phyloP scores from a whole-genome alignment of 2,113 vertebrate genomes.

The Etheostoma cragini region DNA sequence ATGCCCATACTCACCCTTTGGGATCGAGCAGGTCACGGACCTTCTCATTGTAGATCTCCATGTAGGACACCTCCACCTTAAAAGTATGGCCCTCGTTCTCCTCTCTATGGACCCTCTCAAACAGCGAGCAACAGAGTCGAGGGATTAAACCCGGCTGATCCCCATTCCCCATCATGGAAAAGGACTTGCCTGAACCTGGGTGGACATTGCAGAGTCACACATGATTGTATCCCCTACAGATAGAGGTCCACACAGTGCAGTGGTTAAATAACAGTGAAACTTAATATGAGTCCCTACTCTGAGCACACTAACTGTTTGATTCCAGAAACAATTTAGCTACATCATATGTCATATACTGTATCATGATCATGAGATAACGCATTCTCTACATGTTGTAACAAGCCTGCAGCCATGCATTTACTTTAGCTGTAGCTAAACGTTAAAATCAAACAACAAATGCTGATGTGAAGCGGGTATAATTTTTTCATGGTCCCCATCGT shows the following conservation, averaged over 20 bases:
- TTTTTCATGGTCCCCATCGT: not conserved
- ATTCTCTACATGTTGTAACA: not conserved
- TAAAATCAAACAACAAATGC: not conserved
- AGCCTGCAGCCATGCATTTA: not conserved
- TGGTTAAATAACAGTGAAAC: not conserved
- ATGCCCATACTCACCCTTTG: conserved; percentile 90
- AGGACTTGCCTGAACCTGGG: conserved; percentile 98
- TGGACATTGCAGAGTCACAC: conserved; percentile 37
- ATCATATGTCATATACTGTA: no score
- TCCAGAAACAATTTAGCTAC: not conserved
- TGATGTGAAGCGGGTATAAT: not conserved
- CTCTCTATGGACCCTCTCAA: conserved; percentile 92
- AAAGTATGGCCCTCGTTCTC: conserved; percentile 91
- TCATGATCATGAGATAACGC: not conserved
- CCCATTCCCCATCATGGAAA: conserved; percentile 98
- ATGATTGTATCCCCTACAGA: not conserved
- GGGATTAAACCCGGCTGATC: conserved; percentile 97
- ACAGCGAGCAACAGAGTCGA: conserved; percentile 96
- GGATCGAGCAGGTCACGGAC: conserved; percentile 97
- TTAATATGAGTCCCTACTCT: not conserved
- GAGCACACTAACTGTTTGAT: not conserved
- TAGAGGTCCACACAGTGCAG: not conserved
- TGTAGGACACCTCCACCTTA: conserved; percentile 98
- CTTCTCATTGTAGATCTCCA: conserved; percentile 99
- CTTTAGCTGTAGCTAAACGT: not conserved